Base-by-base conservation (phyloP, 2,113 vertebrate species). In the Anhinga rufa region DNA sequence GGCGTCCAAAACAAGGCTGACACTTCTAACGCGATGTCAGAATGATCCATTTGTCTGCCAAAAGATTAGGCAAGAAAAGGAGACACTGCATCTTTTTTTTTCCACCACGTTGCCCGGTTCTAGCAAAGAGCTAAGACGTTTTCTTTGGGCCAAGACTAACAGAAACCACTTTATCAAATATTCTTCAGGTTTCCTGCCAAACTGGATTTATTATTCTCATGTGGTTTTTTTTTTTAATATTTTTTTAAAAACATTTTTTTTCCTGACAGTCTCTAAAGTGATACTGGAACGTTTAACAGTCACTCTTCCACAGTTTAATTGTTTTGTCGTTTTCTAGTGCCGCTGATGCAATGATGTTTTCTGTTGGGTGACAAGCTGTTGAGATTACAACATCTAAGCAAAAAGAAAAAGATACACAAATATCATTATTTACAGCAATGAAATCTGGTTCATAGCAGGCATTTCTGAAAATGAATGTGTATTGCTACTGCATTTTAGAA, bases 271-370 rank as follows among this genome's bases (percentile, higher is more conserved):
- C 97, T 96, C 95, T 92, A 49, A 64, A 76, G 86, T 22, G 80
- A 94, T 82, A 13, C 44, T 91, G 87, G 94, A 97, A 92, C 80
- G 7, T 97, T 98, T 98, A 99, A 98, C 99, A 99, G 98, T 99
- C 99, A 90, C 99, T 99, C 98, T 98, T 99, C 99, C 99, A 99
- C 97, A 99, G 98, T 97, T 99, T 99, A 98, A 99, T 99, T 94
- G 99, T 99, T 98, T 99, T 99, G 99, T 99, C 99, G 1, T 99
- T 99, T 98, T 99, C 99, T 98, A 99, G 97, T 19, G 99, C 99
- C 0, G 99, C 99, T 1, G 99, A 99, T 3, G 99, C 99, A 3
- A 99, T 99, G 98, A 99, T 99, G 98, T 99, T 99, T 95, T 99
- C 99, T 95, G 99, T 99, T 2, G 99, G 99, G 97, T 99, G 99